These are phyloP conservation scores for Papilio elwesi DNA, from an alignment of 2,888 invertebrate species.

Conservation along the genomic window DNA sequence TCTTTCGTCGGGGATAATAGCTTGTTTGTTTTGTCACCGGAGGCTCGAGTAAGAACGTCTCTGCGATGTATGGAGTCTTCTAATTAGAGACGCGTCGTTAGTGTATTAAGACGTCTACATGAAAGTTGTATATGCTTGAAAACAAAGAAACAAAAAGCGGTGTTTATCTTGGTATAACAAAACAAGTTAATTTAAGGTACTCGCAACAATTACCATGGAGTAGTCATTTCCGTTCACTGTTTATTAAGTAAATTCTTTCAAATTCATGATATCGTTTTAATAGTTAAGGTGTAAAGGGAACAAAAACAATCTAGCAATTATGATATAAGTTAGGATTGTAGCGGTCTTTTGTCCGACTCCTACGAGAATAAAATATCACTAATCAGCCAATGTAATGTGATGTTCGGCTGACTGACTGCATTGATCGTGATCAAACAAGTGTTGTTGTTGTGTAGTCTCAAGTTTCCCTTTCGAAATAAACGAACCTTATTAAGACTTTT, in stretches of 20 bases:
- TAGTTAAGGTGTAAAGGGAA: too few species aligned
- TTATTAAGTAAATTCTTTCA: too few species aligned
- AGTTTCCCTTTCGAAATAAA: neutral
- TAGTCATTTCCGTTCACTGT: too few species aligned
- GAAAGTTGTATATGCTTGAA: neutral
- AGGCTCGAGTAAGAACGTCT: constrained; percentile 15
- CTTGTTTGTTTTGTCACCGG: constrained; percentile 14
- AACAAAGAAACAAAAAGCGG: constrained; percentile 2
- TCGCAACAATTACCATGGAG: neutral
- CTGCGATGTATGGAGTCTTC: constrained; percentile 14
- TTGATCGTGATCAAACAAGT: neutral
- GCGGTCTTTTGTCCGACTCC: too few species aligned
- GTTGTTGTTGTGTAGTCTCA: neutral
- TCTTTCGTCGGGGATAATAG: constrained; percentile 11
- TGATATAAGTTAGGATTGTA: too few species aligned
- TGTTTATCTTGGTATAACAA: too few species aligned
- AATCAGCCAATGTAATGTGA: neutral
- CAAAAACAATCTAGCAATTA: too few species aligned
- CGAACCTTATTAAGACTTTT: constrained; percentile 1
- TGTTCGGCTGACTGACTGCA: neutral
- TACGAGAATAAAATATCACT: too few species aligned
- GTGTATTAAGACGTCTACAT: constrained; percentile 1
- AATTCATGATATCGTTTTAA: too few species aligned
- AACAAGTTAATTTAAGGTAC: neutral
- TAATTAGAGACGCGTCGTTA: constrained; percentile 34